Evolutionary conservation across 1,140 invertebrate genomes (phyloP).

Genomic region (Drosophila persimilis): DNA sequence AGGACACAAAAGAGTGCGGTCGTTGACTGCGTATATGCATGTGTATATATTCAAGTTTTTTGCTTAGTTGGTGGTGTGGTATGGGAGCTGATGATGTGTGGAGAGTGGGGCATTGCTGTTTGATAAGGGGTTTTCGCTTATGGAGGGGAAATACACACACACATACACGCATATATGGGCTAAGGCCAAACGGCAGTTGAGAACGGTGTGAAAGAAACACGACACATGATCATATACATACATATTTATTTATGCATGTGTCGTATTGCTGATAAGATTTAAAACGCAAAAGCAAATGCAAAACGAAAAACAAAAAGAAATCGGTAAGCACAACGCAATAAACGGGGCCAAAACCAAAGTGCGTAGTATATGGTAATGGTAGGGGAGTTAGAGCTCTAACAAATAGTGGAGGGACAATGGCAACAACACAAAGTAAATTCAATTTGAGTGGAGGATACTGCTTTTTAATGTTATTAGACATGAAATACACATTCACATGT

Average conservation of each 20-base stretch:
- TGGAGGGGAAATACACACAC: conserved; percentile 11
- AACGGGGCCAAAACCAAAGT: conserved; percentile 66
- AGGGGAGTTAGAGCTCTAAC: conserved; percentile 15
- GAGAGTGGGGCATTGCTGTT: too few species aligned
- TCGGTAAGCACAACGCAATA: conserved; percentile 67
- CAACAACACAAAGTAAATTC: conserved; percentile 9
- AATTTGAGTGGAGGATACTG: conserved; percentile 10
- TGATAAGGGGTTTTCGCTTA: neutral
- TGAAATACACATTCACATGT: too few species aligned
- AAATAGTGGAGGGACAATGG: conserved; percentile 18
- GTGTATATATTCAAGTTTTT: conserved; percentile 6
- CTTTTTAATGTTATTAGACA: conserved; percentile 3
- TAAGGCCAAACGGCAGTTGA: too few species aligned
- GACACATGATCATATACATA: conserved; percentile 5
- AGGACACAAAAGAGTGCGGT: conserved; percentile 2
- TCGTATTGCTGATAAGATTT: conserved; percentile 65
- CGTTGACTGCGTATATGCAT: conserved; percentile 1
- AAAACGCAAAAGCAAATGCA: conserved; percentile 68
- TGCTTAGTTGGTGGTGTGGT: neutral
- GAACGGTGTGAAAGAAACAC: neutral
- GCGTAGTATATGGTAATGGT: conserved; percentile 59
- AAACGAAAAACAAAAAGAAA: conserved; percentile 51
- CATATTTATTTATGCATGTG: neutral
- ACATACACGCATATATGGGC: conserved; percentile 31
- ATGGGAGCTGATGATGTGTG: neutral